Evolutionary conservation across 2,888 invertebrate genomes (phyloP), one percentile per base, ranked within the genome.

Genomic region (Sceliomorpha sp.): DNA sequence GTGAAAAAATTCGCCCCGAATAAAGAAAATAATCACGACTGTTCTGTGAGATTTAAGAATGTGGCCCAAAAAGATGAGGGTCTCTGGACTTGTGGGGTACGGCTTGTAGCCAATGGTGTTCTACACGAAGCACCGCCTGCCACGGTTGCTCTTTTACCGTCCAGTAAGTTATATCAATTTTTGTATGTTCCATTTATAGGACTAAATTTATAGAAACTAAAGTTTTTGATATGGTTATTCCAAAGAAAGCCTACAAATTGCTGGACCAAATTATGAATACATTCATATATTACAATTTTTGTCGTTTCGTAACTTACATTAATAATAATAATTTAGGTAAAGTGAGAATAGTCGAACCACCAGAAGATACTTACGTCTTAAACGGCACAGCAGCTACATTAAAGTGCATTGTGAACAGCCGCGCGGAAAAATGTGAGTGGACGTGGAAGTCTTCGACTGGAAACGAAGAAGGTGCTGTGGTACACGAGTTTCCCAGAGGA

Each of bases 51-150:
- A 40, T 85, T 88, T 70, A 84, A 85, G 62, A 86, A 84, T 55
- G 83, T 88, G 15, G 56, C 86, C 29, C 83, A 86, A 77, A 86
- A 86, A 53, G 87, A 88, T 64, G 87, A 87, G 66, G 88, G 88
- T 1, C 73, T 87, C n/a, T 88, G 88, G 88, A 87, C 84, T 7
- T 88, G 88, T 62, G 86, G 85, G 4, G 86, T 87, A 10, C 76
- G 86, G 29, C 74, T 87, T 37, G 80, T 84, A 10, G 75, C 81
- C 0, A 78, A 76, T 10, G 86, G 87, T 15, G 76, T 79, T 13
- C 74, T 87, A 13, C 86, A 86, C 70, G 80, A 82, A 67, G 88
- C 88, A n/a, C 85, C 86, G 3, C 78, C 88, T 0, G 86, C 88
- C 2, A 85, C 80, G 12, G 81, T 88, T 1, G 83, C 83, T 31